phyloP scores from a whole-genome alignment of 2,797 vertebrate species.

The Danio choprae region DNA sequence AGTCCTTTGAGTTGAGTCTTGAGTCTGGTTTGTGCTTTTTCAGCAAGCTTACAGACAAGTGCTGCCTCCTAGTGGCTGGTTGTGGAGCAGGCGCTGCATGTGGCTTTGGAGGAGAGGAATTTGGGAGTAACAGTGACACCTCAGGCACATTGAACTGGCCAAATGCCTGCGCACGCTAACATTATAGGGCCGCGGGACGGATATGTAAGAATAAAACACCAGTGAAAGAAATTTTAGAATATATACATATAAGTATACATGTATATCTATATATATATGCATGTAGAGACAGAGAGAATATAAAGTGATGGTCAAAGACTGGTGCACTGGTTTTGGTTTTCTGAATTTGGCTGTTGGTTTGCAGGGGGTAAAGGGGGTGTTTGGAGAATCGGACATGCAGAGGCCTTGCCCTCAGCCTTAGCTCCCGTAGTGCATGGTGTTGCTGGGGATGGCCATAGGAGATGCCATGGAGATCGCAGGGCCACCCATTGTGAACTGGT shows the following conservation, averaged over 20 bases:
- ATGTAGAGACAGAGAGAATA: conserved; percentile 32
- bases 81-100: conserved; percentile 44
- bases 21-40: conserved; percentile 52
- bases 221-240: conserved; percentile 41
- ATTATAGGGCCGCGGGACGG: conserved; percentile 45
- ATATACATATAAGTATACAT: conserved; percentile 55
- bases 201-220: conserved; percentile 47
- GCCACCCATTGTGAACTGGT: conserved; percentile 96
- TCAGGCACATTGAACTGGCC: conserved; percentile 8
- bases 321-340: conserved; percentile 78
- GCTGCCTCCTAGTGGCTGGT: conserved; percentile 61
- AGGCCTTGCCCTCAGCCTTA: conserved; percentile 70
- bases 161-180: conserved; percentile 32
- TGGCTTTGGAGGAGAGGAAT: conserved; percentile 13
- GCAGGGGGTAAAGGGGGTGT: conserved; percentile 36
- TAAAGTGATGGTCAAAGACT: conserved; percentile 63
- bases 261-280: conserved; percentile 43
- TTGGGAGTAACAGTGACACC: conserved; percentile 7
- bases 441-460: conserved; percentile 94
- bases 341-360: conserved; percentile 76
- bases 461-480: conserved; percentile 96
- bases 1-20: conserved; percentile 47
- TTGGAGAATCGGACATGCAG: conserved; percentile 69
- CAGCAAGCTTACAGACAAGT: conserved; percentile 42
- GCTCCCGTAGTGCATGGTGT: conserved; percentile 97